These are phyloP conservation scores for Galleria mellonella DNA, from an alignment of 1,140 invertebrate species.

Conservation along the genomic window DNA sequence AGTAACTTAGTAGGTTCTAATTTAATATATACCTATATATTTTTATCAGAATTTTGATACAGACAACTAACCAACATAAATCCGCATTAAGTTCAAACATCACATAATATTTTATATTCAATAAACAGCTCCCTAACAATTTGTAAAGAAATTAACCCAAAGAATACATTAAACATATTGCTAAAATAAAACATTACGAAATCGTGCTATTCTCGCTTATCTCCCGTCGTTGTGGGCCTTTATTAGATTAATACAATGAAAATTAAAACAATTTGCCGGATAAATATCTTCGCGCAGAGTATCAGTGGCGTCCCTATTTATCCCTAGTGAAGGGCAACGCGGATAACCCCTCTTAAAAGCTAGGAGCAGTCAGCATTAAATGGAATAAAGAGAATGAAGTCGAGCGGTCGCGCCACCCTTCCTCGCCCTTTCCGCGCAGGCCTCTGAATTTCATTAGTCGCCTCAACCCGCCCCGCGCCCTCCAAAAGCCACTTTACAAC, in stretches of 20 bases:
- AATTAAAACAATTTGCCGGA: slow-evolving; percentile 76
- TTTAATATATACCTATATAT: no score
- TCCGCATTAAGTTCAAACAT: not conserved
- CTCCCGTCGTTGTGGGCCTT: slow-evolving; percentile 57
- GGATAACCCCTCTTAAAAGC: slow-evolving; percentile 74
- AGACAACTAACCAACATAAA: not conserved
- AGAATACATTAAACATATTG: slow-evolving; percentile 46
- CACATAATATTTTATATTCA: slow-evolving; percentile 1
- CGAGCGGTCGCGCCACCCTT: slow-evolving; percentile 48
- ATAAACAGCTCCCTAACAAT: slow-evolving; percentile 20
- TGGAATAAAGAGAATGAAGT: slow-evolving; percentile 71
- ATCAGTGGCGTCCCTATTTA: slow-evolving; percentile 69
- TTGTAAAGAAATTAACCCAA: slow-evolving; percentile 43
- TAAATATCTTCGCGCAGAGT: slow-evolving; percentile 72
- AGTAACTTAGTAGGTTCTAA: no score
- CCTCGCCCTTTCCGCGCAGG: slow-evolving; percentile 26
- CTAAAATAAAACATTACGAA: slow-evolving; percentile 51
- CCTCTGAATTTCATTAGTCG: slow-evolving; percentile 72
- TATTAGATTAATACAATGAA: slow-evolving; percentile 73
- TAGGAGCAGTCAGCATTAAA: slow-evolving; percentile 73
- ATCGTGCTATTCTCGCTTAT: slow-evolving; percentile 59
- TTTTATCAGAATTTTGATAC: no score
- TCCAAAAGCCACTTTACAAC: slow-evolving; percentile 68
- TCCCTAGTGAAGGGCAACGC: slow-evolving; percentile 65
- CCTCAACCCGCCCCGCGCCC: slow-evolving; percentile 46